Evolutionary conservation across 2,113 vertebrate genomes (phyloP).

Genomic region (Suricata suricatta): DNA sequence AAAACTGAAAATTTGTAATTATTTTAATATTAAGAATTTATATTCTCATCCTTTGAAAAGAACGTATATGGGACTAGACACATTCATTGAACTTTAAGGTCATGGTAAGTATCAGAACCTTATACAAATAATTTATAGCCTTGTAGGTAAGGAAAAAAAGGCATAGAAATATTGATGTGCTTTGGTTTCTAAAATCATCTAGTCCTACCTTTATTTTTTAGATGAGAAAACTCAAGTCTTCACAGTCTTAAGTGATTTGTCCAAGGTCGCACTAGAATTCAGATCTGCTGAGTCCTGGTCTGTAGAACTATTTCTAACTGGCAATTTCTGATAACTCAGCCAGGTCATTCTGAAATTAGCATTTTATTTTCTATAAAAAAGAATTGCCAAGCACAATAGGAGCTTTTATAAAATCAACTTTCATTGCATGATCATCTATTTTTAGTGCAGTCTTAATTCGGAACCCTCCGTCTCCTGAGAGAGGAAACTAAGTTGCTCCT

Average conservation of each 20-base stretch:
- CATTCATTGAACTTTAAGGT: neutral
- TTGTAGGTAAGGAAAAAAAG: neutral
- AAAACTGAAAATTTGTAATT: neutral
- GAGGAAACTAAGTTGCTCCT: neutral
- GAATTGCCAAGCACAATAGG: neutral
- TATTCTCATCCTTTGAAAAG: constrained; percentile 17
- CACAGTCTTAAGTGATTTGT: neutral
- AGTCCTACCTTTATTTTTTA: neutral
- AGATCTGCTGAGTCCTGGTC: neutral
- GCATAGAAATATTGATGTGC: neutral
- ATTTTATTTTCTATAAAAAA: constrained; percentile 27
- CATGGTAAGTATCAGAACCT: neutral
- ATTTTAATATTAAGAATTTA: constrained; percentile 31
- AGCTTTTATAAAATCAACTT: neutral
- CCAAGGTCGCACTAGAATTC: neutral
- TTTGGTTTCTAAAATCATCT: neutral
- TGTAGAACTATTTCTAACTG: neutral
- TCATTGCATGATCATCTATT: neutral
- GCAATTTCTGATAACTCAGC: neutral
- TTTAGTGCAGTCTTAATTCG: neutral
- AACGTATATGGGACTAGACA: neutral
- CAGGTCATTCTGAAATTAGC: neutral
- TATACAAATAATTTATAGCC: neutral
- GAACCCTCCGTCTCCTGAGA: neutral
- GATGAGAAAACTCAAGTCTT: neutral